Conservation (phyloP, 2,113 vertebrate genomes). For the Morphnarchus princeps region DNA sequence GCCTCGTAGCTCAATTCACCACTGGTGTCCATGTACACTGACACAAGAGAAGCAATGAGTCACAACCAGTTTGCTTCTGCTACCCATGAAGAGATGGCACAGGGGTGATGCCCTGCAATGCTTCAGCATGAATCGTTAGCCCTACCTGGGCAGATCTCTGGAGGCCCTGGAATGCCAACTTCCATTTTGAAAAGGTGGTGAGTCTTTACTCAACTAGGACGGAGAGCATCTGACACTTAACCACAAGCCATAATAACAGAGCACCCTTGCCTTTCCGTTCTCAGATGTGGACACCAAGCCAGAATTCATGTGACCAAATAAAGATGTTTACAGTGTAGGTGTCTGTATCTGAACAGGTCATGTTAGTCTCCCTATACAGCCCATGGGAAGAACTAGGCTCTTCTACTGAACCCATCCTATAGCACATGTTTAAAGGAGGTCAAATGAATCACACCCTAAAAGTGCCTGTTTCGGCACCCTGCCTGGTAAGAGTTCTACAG, state of each 20-base stretch:
- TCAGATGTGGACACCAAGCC: constrained; percentile 36
- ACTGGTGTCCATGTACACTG: fast-evolving
- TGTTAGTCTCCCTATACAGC: background rate
- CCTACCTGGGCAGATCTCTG: background rate
- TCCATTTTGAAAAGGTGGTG: background rate
- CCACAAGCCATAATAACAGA: constrained; percentile 49
- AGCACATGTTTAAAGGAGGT: constrained; percentile 16
- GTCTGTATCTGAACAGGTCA: constrained; percentile 43
- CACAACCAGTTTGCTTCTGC: fast-evolving
- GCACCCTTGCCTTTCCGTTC: background rate
- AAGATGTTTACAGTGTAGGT: constrained; percentile 25
- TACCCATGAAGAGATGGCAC: background rate
- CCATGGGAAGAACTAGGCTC: background rate
- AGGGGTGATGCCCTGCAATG: fast-evolving
- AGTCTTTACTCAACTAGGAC: background rate
- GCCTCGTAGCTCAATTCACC: fast-evolving
- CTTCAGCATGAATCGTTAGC: background rate
- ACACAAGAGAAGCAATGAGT: background rate
- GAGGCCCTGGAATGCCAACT: background rate
- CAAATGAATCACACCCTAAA: background rate
- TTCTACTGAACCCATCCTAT: background rate
- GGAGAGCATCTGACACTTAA: constrained; percentile 15
- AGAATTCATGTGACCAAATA: constrained; percentile 8
- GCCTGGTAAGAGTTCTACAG: background rate
- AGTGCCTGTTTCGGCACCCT: too few relatives aligned